A percentile compares a stretch with the other conserved stretches of the same genome.
phyloP scores from a whole-genome alignment of 2,888 invertebrate species.

The Incurvaria masculella region DNA sequence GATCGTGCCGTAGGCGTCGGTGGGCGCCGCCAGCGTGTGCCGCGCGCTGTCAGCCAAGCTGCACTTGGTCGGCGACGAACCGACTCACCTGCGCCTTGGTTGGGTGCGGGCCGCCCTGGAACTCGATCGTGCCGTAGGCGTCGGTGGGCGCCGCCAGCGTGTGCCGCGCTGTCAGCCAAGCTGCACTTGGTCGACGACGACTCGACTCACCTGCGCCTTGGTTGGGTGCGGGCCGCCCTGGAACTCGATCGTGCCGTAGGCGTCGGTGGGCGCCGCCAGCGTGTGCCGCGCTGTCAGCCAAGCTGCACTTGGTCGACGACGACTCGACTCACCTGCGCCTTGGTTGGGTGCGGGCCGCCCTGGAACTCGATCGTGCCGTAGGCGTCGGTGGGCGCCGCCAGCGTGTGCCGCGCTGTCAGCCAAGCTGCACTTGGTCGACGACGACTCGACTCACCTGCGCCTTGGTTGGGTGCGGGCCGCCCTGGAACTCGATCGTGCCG shows the following conservation, averaged over 20 bases:
- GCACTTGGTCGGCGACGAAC: too few species aligned
- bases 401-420: slow-evolving; percentile 85
- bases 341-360: slow-evolving; percentile 94
- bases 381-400: slow-evolving; percentile 89
- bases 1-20: slow-evolving; percentile 96
- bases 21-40: slow-evolving; percentile 86
- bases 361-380: slow-evolving; percentile 98
- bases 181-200: slow-evolving; percentile 65
- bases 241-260: slow-evolving; percentile 97
- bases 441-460: slow-evolving; percentile 91
- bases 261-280: slow-evolving; percentile 86
- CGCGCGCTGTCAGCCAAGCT: slow-evolving; percentile 80
- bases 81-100: slow-evolving; percentile 91
- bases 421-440: slow-evolving; percentile 72
- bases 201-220: slow-evolving; percentile 91
- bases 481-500: slow-evolving; percentile 97
- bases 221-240: slow-evolving; percentile 97
- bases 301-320: slow-evolving; percentile 64
- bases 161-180: slow-evolving; percentile 84
- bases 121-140: slow-evolving; percentile 96
- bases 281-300: slow-evolving; percentile 91
- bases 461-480: slow-evolving; percentile 94
- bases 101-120: slow-evolving; percentile 96
- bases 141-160: slow-evolving; percentile 90
- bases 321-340: slow-evolving; percentile 92